Base-by-base conservation (phyloP, 1,140 invertebrate species). In the Drosophila pseudoananassae region DNA sequence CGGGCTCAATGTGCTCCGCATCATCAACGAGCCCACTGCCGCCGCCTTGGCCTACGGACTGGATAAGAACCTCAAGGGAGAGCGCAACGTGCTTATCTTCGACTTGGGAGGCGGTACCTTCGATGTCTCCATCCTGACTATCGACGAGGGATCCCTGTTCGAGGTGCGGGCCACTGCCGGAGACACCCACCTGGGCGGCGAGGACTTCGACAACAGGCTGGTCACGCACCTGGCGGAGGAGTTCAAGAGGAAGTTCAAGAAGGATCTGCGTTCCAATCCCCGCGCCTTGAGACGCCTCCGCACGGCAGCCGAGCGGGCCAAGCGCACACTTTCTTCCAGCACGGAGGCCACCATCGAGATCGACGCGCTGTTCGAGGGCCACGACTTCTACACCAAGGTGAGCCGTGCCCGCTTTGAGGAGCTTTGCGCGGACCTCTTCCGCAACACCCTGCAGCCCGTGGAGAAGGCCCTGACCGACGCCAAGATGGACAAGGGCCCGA, bases 361-460 rank as follows among this genome's bases (percentile, higher is more conserved):
- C 49, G 95, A 96, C 80, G 95, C 95, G 4, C 85, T 96, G 25
- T 94, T 94, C 63, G 95, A 96, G 64, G 95, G 95, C 20, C 20
- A 20, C 20, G 20, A 20, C 20, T 20, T 20, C 20, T 20, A 20
- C 20, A 20, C 20, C 20, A 96, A 95, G 87, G 94, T 98, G 29
- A 95, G 96, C 12, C 93, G 97, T 76, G 97, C 97, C 8, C 92
- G 95, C 45, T 97, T 97, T 88, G 97, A 98, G 92, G 97, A 97
- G 91, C 92, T 98, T 15, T 96, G 96, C 90, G 94, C 95, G 49
- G 97, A 98, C 93, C 93, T 98, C 31, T 95, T 95, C 92, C 92
- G 94, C 55, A 91, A 92, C 4, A 96, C 95, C 5, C 79, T 96
- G 36, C 92, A 93, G 25, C 95, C 95, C 0, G 95, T 96, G 3